These are phyloP conservation scores for Temnothorax nylanderi DNA, from an alignment of 1,140 invertebrate genomes.

Conservation along the genomic window DNA sequence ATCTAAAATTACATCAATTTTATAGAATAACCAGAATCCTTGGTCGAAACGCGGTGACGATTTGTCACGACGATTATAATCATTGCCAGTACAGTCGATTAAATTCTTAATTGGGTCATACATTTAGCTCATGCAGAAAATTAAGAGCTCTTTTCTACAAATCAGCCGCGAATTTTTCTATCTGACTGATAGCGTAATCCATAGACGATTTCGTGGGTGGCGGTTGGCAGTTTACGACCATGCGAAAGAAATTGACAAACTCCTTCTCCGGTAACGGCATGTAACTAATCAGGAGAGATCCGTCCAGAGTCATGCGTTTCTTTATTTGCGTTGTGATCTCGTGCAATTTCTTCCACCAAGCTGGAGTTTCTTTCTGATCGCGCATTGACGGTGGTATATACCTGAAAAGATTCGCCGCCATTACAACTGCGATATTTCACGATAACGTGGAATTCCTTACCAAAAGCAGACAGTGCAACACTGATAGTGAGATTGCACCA, in stretches of 20 bases:
- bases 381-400: conserved; percentile 92
- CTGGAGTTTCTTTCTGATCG: conserved; percentile 86
- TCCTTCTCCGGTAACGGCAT: conserved; percentile 90
- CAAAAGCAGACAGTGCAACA: conserved; percentile 97
- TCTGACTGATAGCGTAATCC: conserved; percentile 88
- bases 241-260: conserved; percentile 94
- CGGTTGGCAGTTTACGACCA: conserved; percentile 94
- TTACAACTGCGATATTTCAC: neutral
- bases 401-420: conserved; percentile 66
- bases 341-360: conserved; percentile 90
- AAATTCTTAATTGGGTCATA: neutral
- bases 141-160: conserved; percentile 72
- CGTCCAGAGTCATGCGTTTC: conserved; percentile 91
- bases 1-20: too few relatives aligned
- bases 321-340: conserved; percentile 94
- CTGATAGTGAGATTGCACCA: conserved; percentile 88
- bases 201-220: conserved; percentile 86
- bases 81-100: too few relatives aligned
- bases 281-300: conserved; percentile 94
- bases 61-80: too few relatives aligned
- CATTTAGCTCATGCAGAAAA: neutral
- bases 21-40: too few relatives aligned
- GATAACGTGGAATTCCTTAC: conserved; percentile 83
- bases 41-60: too few relatives aligned
- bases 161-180: conserved; percentile 86